These are phyloP conservation scores for Lordiphosa mommai DNA, from an alignment of 1,140 invertebrate genomes.

Conservation along the genomic window DNA sequence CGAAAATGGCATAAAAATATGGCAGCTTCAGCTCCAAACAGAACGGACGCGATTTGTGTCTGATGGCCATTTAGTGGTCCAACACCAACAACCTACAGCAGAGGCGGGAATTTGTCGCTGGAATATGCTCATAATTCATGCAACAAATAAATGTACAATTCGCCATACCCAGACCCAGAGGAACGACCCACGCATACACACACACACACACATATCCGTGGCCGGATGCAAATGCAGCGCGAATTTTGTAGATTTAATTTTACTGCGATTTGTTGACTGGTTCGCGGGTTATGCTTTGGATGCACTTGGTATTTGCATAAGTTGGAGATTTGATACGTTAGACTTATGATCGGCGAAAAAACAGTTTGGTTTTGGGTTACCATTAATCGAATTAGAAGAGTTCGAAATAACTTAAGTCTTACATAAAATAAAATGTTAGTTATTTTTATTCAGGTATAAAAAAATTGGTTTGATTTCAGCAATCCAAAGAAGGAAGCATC, in stretches of 20 bases:
- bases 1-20: constrained; percentile 75
- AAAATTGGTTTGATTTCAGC: too few species aligned
- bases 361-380: too few species aligned
- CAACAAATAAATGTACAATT: constrained; percentile 68
- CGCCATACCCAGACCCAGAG: constrained; percentile 10
- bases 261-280: constrained; percentile 30
- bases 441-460: too few species aligned
- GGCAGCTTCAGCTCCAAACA: constrained; percentile 34
- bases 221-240: constrained; percentile 39
- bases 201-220: constrained; percentile 1
- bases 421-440: too few species aligned
- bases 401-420: too few species aligned
- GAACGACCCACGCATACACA: constrained; percentile 39
- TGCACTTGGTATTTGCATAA: constrained; percentile 31
- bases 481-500: too few species aligned
- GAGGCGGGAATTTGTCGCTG: constrained; percentile 46
- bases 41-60: constrained; percentile 14
- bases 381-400: too few species aligned
- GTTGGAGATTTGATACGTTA: constrained; percentile 10
- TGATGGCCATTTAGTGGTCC: constrained; percentile 53
- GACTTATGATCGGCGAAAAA: too few species aligned
- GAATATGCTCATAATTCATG: constrained; percentile 77
- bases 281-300: not conserved
- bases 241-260: constrained; percentile 11
- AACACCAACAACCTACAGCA: constrained; percentile 5